Base-by-base conservation (phyloP, 2,888 invertebrate species). In the Hydroisotoma schaefferi region DNA sequence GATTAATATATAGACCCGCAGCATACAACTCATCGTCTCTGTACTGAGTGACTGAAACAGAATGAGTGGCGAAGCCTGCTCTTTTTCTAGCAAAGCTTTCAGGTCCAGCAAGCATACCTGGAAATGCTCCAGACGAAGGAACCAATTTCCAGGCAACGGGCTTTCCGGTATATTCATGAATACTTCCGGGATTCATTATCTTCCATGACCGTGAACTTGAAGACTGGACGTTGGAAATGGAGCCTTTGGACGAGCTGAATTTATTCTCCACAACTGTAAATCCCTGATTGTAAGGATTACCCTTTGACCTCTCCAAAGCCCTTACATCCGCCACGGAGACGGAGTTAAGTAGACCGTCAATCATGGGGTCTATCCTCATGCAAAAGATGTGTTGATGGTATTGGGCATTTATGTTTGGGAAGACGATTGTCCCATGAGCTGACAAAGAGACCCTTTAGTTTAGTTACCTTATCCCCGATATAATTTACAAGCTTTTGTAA, bases 91-190 rank as follows among this genome's bases (percentile, higher is more conserved):
- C 64, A 52, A 59, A 56, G 40, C 71, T 69, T 1, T 54, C 58
- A 12, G 55, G 55, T 5, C 63, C 54, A 5, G 68, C 65, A 15
- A 65, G 28, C 1, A 68, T 38, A 15, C 55, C 48, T 2, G 61
- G 47, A 23, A 63, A 63, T 4, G 60, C 51, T 10, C 55, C 59
- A 20, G 63, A 63, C 3, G 63, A 44, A 12, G 71, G 69, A 18
- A 68, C 55, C 15, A 71, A 54, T 46, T 71, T 69, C 71, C 71
- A 71, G 2, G 29, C 67, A 5, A 67, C 68, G 0, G 69, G 62
- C 20, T 67, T 56, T 10, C 55, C 49, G 5, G 69, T 71, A 23
- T 61, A 67, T 1, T 63, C 59, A 55, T 71, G 65, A 8, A 67
- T 57, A 0, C 63, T 62, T 2, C 49, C 38, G n/a, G 57, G 38